Base-by-base conservation (phyloP, 1,140 invertebrate genomes). In the Diabrotica undecimpunctata region DNA sequence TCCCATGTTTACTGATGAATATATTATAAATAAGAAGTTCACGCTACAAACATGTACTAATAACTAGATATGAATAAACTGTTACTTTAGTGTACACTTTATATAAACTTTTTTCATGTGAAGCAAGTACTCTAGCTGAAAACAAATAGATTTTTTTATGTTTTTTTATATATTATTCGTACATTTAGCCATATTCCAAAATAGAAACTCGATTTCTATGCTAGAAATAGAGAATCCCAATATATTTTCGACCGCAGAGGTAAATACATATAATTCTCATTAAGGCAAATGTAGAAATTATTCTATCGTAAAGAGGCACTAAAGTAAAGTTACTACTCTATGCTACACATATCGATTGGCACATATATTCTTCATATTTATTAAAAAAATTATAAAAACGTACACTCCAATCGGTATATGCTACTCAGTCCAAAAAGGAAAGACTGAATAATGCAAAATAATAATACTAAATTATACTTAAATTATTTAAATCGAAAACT, bases 11-110 rank as follows among this genome's bases (percentile, higher is more conserved):
- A 51, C 59, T 52, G 59, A 61, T 36, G 39, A 61, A 14, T 35
- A 11, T 14, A 41, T 12, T 51, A 61, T 14, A 61, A 61, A 61
- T 51, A 61, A 61, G n/a, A 61, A 51, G 50, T 53, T 14, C 25
- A 61, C 59, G 41, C 41, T 50, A 61, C 59, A 61, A 51, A 51
- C 41, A 61, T 61, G 59, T 61, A 61, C 59, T 61, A 61, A 39
- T 37, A 61, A n/a, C 59, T 61, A 61, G 52, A 25, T 53, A 61
- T 61, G 41, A 61, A 61, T 13, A 59, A 41, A 41, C 37, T 11
- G 10, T 25, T 25, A 25, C 25, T 12, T 52, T 61, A 35, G 12
- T 36, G 59, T 51, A 39, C 52, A 52, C 14, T 41, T 46, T 57
- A 7, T 7, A 35, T 51, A n/a, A 60, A 61, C n/a, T 25, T 46